phyloP scores from a whole-genome alignment of 2,113 vertebrate species.

The Dromaius novaehollandiae region DNA sequence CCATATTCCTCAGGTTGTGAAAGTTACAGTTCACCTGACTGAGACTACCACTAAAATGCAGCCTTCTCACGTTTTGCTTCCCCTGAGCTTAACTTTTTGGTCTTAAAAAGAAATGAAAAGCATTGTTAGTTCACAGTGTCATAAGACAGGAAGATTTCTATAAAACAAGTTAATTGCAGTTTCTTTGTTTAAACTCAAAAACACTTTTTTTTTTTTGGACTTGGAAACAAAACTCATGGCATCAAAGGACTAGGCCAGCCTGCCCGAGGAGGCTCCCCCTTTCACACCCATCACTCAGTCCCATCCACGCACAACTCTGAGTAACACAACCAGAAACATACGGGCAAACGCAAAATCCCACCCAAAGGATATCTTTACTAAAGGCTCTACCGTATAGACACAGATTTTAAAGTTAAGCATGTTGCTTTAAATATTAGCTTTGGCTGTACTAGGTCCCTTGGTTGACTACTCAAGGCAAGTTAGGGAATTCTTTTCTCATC shows the following conservation, averaged over 20 bases:
- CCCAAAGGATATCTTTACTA: background rate
- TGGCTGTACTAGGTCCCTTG: background rate
- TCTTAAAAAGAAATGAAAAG: background rate
- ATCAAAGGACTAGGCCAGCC: background rate
- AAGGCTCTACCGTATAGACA: background rate
- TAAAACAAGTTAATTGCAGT: background rate
- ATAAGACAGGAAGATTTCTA: background rate
- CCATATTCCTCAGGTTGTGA: background rate
- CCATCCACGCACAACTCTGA: background rate
- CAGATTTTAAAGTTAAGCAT: rapidly evolving
- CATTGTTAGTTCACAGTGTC: background rate
- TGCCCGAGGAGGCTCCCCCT: background rate
- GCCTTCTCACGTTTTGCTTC: background rate
- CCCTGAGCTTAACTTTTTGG: background rate
- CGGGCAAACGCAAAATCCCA: background rate
- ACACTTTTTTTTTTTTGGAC: background rate
- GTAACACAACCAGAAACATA: background rate
- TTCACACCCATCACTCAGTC: background rate
- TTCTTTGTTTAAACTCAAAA: background rate
- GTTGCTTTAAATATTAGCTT: background rate
- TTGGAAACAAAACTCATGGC: background rate
- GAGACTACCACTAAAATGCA: background rate
- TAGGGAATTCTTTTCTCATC: background rate
- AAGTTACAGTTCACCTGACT: background rate
- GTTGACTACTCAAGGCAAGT: background rate